A percentile compares a stretch with the other conserved stretches of the same genome.
phyloP scores from a whole-genome alignment of 2,113 vertebrate genomes.

The Pontoporia blainvillei region DNA sequence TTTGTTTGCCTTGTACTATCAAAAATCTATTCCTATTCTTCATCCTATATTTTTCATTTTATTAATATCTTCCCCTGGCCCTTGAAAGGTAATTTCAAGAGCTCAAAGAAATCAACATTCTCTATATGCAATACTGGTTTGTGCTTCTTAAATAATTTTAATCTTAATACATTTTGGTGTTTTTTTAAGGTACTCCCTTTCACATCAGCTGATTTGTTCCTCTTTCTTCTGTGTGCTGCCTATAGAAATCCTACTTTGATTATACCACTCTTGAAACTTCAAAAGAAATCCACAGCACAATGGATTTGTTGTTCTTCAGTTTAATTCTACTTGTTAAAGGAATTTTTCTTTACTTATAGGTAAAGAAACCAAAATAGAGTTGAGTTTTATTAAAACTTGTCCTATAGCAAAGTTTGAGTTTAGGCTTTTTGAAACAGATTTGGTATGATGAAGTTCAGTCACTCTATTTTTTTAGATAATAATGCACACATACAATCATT shows the following conservation, averaged over 20 bases:
- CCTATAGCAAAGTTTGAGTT: constrained; percentile 33
- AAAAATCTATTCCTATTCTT: not conserved
- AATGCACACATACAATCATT: not conserved
- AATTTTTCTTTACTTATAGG: not conserved
- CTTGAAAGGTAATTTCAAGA: constrained; percentile 63
- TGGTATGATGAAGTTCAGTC: not conserved
- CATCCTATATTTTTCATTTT: constrained; percentile 36
- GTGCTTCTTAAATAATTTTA: constrained; percentile 50
- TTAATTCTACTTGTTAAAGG: constrained; percentile 36
- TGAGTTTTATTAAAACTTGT: not conserved
- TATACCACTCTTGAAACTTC: constrained; percentile 44
- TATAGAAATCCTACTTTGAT: constrained; percentile 52
- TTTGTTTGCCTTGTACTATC: not conserved
- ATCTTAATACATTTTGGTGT: constrained; percentile 34
- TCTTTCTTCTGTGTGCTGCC: constrained; percentile 34
- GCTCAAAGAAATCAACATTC: constrained; percentile 53
- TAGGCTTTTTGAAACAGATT: not conserved
- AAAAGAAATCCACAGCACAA: constrained; percentile 39
- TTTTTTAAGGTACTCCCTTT: constrained; percentile 46
- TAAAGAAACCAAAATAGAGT: constrained; percentile 37
- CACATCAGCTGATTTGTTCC: not conserved
- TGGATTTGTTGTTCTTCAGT: not conserved
- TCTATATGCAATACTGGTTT: constrained; percentile 36
- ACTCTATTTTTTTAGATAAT: not conserved
- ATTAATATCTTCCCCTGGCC: constrained; percentile 38